Percentiles rank a stretch among this genome's conserved stretches.
Conservation (phyloP, 1,140 invertebrate genomes). For the Drosophila biarmipes region DNA sequence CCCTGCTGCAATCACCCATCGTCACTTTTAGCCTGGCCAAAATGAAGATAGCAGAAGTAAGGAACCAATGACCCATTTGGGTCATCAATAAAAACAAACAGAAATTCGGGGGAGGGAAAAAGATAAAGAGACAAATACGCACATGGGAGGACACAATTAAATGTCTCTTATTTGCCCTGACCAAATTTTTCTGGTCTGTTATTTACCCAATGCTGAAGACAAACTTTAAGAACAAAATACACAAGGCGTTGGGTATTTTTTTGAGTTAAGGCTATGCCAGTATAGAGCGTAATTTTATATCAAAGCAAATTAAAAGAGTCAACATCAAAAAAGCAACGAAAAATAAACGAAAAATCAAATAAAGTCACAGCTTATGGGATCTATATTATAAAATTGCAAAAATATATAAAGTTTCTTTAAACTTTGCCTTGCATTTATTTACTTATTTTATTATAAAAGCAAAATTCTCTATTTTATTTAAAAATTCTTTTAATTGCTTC, state of each 20-base stretch:
- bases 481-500: neutral
- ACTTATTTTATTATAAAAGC: too few species aligned
- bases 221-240: slow-evolving; percentile 1
- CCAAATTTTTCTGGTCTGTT: slow-evolving; percentile 6
- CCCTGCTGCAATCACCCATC: slow-evolving; percentile 1
- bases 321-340: neutral
- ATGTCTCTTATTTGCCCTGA: slow-evolving; percentile 21
- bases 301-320: neutral
- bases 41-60: slow-evolving; percentile 30
- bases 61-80: slow-evolving; percentile 57
- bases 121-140: slow-evolving; percentile 3
- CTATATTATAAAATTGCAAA: neutral
- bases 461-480: neutral
- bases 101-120: neutral
- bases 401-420: neutral
- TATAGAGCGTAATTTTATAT: slow-evolving; percentile 3
- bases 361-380: neutral
- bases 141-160: slow-evolving; percentile 1
- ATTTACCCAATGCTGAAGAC: neutral
- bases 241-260: neutral
- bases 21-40: neutral
- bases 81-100: slow-evolving; percentile 72
- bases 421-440: too few species aligned
- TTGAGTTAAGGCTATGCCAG: neutral
- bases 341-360: neutral